phyloP scores from a whole-genome alignment of 2,888 invertebrate species.

The Lysandra bellargus region DNA sequence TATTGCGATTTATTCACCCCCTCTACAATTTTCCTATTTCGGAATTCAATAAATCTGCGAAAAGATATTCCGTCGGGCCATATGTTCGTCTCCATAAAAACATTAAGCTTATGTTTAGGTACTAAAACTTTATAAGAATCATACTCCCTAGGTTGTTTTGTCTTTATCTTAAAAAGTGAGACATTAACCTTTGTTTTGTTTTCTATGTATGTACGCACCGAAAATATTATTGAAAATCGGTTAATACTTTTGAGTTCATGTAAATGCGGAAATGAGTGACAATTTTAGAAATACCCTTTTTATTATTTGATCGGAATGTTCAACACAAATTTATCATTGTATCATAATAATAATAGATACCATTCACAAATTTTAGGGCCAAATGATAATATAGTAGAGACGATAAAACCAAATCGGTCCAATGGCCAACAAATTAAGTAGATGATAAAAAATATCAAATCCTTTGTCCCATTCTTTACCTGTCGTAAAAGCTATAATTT shows the following conservation, averaged over 20 bases:
- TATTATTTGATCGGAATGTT: background rate
- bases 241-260: background rate
- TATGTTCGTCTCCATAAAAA: no score
- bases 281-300: background rate
- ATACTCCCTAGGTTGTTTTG: no score
- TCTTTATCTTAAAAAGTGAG: no score
- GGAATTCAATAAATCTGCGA: no score
- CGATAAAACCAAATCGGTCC: background rate
- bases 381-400: background rate
- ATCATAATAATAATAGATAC: background rate
- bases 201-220: background rate
- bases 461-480: slow-evolving; percentile 51
- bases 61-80: no score
- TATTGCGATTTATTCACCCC: no score
- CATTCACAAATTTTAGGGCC: background rate
- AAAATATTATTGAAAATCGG: background rate
- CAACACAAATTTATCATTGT: background rate
- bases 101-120: no score
- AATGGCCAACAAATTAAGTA: slow-evolving; percentile 38
- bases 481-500: slow-evolving; percentile 70
- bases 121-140: no score
- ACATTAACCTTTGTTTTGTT: no score
- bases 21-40: no score
- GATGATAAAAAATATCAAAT: slow-evolving; percentile 40
- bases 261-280: background rate